Evolutionary conservation across 2,888 invertebrate species (phyloP).

Genomic region (Aphodius sticticus): DNA sequence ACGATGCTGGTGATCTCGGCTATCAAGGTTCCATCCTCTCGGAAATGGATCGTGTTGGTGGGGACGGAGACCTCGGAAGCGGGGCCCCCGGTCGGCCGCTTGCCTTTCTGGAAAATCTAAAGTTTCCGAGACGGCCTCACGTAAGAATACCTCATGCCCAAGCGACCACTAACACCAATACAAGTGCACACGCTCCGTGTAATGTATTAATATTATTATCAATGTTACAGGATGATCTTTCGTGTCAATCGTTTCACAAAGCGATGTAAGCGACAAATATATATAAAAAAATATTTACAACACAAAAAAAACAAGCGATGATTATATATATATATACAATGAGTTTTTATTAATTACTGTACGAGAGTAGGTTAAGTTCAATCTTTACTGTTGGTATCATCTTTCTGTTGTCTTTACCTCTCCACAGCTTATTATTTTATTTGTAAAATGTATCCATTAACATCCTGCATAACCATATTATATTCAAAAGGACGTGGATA

Average conservation of each 20-base stretch:
- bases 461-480: too few species aligned
- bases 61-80: constrained; percentile 54
- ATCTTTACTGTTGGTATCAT: too few species aligned
- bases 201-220: constrained; percentile 17
- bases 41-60: constrained; percentile 53
- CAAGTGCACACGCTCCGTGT: neutral
- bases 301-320: neutral
- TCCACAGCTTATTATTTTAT: too few species aligned
- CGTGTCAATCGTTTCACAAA: constrained; percentile 11
- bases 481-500: too few species aligned
- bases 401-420: too few species aligned
- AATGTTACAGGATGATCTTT: constrained; percentile 33
- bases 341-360: neutral
- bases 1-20: constrained; percentile 59
- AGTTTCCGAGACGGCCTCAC: constrained; percentile 35
- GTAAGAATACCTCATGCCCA: neutral
- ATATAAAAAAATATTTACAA: constrained; percentile 14
- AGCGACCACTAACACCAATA: neutral
- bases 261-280: constrained; percentile 15
- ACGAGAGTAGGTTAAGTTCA: too few species aligned
- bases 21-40: constrained; percentile 57
- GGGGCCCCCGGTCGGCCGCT: constrained; percentile 15
- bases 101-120: constrained; percentile 57
- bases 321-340: neutral
- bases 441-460: too few species aligned